phyloP scores from a whole-genome alignment of 2,113 vertebrate species.

The Reinhardtius hippoglossoides region DNA sequence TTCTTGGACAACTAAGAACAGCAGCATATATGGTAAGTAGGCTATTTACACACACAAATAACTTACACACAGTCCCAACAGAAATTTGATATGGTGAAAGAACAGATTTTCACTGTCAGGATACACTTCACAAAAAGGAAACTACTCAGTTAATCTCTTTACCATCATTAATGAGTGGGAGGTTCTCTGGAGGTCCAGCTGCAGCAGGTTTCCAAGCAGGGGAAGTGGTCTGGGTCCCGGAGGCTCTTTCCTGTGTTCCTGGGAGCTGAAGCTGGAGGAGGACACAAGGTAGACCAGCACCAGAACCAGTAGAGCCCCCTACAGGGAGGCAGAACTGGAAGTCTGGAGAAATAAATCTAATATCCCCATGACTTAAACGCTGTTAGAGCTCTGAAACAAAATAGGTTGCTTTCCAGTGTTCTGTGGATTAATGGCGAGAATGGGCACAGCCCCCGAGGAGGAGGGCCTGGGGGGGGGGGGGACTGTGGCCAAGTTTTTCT shows the following conservation, averaged over 20 bases:
- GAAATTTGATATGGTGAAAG: no score
- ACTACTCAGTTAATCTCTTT: background rate
- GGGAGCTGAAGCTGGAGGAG: background rate
- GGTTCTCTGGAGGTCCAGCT: slow-evolving; percentile 41
- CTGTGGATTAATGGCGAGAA: background rate
- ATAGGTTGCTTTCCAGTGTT: background rate
- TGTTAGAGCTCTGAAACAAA: no score
- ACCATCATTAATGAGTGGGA: slow-evolving; percentile 13
- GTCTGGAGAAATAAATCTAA: slow-evolving; percentile 5
- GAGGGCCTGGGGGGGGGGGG: no score
- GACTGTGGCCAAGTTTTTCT: no score
- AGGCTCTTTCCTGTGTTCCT: slow-evolving; percentile 2
- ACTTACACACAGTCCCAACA: no score
- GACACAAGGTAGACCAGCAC: slow-evolving; percentile 9
- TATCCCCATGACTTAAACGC: slow-evolving; percentile 14
- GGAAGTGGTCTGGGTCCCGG: slow-evolving; percentile 59
- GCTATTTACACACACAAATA: background rate
- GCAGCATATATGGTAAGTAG: background rate
- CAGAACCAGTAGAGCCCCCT: slow-evolving; percentile 26
- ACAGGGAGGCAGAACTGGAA: background rate
- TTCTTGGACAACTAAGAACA: slow-evolving; percentile 47
- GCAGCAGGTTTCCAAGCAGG: slow-evolving; percentile 61
- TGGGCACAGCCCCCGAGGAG: background rate
- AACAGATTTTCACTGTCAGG: no score
- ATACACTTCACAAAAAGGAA: background rate